A percentile compares a stretch with the other conserved stretches of the same genome.
These are phyloP conservation scores for Dipodomys ordii DNA, from an alignment of 2,113 vertebrate species.

Conservation along the genomic window DNA sequence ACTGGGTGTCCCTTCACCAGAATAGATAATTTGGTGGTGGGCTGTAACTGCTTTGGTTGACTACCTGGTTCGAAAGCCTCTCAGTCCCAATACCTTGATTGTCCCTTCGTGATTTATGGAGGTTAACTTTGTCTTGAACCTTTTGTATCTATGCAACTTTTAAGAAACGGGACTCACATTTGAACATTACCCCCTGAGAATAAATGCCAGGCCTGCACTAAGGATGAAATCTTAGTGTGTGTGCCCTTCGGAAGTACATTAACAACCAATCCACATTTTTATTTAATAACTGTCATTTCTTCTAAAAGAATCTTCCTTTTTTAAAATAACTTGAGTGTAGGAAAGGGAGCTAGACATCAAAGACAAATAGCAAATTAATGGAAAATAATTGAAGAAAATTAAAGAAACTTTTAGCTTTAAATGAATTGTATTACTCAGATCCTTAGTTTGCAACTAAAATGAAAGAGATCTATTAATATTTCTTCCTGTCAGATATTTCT, in stretches of 20 bases:
- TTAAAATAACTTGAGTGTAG: background rate
- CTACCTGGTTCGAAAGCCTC: background rate
- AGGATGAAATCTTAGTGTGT: background rate
- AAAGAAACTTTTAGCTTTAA: conserved; percentile 29
- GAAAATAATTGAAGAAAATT: conserved; percentile 23
- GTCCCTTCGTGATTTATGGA: background rate
- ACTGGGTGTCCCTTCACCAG: too few species aligned
- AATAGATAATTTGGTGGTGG: background rate
- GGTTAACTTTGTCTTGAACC: background rate
- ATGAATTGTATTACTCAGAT: conserved; percentile 28
- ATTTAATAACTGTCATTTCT: background rate
- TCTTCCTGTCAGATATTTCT: conserved; percentile 10
- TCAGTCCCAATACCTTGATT: background rate
- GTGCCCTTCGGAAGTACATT: background rate
- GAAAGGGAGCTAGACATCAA: conserved; percentile 46
- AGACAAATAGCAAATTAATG: conserved; percentile 25
- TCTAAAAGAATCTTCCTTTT: conserved; percentile 43
- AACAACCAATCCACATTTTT: background rate
- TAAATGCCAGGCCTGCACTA: background rate
- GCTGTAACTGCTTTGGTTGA: background rate
- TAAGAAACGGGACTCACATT: conserved; percentile 3
- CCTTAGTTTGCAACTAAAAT: conserved; percentile 56
- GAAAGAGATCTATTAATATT: background rate
- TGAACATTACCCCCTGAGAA: background rate
- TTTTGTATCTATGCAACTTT: background rate